Base-by-base conservation (phyloP, 2,888 invertebrate species). In the Sthenelais limicola region DNA sequence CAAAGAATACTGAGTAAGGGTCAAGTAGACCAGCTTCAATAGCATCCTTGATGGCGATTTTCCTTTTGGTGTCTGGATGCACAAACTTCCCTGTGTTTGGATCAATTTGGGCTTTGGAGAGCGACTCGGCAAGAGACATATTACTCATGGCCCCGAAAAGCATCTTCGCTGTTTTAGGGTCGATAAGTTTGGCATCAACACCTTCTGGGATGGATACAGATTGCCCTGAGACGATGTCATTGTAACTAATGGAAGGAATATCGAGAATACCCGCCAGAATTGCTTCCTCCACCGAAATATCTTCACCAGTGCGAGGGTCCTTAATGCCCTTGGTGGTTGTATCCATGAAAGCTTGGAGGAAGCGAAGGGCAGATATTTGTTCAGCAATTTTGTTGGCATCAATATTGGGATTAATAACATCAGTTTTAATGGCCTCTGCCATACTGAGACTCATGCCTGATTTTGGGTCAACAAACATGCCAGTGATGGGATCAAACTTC, bases 401-500 rank as follows among this genome's bases (percentile, higher is more conserved):
- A 3, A 78, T 54, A 15, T 67, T 54, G 3, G 78, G 71, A 18
- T 71, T 71, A 7, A 79, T 52, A 21, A 78, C 33, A 78, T 95
- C 92, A 88, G 93, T 91, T 79, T 93, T 92, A 79, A 97, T 94
- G 1, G 97, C 97, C 89, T 98, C 95, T 78, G 94, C 93, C 69
- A 98, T 93, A 26, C 96, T 95, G 83, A 98, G 90, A 77, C 94
- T 91, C 86, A 95, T 93, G 77, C 93, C 95, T 0, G 94, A 96
- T 82, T 92, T 92, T 28, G 95, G 76, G 62, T 82, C 81, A 43
- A 81, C 77, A 68, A 83, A 79, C 73, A 80, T 80, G 21, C 83
- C 85, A 12, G 81, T 81, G 33, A 80, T 79, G 18, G 81, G 78
- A 73, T 84, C 81, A 70, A 82, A 82, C 15, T 82, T 78, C 3